Evolutionary conservation across 1,140 invertebrate genomes (phyloP).

Genomic region (Drosophila guanche): DNA sequence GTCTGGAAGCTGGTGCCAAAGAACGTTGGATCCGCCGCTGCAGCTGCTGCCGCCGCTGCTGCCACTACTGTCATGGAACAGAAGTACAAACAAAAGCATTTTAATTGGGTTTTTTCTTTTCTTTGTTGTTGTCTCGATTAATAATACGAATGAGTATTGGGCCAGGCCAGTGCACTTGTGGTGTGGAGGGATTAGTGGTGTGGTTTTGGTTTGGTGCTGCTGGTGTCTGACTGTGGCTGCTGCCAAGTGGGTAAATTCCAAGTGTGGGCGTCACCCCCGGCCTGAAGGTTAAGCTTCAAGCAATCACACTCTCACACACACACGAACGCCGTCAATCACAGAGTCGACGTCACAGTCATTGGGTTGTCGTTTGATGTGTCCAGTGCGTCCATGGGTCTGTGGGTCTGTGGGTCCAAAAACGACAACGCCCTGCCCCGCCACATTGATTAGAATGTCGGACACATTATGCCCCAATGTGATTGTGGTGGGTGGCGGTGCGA

Average conservation of each 20-base stretch:
- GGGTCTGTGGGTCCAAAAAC: slow-evolving; percentile 33
- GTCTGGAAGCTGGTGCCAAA: slow-evolving; percentile 72
- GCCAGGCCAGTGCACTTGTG: slow-evolving; percentile 62
- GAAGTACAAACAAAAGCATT: slow-evolving; percentile 34
- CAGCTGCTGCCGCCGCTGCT: slow-evolving; percentile 50
- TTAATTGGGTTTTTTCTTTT: slow-evolving; percentile 46
- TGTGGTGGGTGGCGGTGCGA: slow-evolving; percentile 46
- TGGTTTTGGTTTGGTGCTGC: slow-evolving; percentile 12
- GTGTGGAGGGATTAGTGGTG: slow-evolving; percentile 49
- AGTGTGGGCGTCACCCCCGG: slow-evolving; percentile 65
- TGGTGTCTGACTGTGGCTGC: slow-evolving; percentile 36
- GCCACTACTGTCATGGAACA: slow-evolving; percentile 40
- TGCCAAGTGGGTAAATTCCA: slow-evolving; percentile 71
- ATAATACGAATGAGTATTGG: slow-evolving; percentile 46
- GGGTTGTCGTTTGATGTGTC: slow-evolving; percentile 44
- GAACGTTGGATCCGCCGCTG: slow-evolving; percentile 59
- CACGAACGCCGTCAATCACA: slow-evolving; percentile 51
- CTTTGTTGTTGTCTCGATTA: slow-evolving; percentile 41
- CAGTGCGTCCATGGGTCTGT: slow-evolving; percentile 21
- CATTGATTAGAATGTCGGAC: slow-evolving; percentile 55
- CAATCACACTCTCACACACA: slow-evolving; percentile 37
- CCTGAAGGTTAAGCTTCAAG: slow-evolving; percentile 59
- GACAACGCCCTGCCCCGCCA: slow-evolving; percentile 27
- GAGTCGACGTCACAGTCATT: slow-evolving; percentile 57
- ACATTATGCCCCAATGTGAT: slow-evolving; percentile 26